Percentiles rank a stretch among this genome's conserved stretches.
These are phyloP conservation scores for Odobenus rosmarus DNA, from an alignment of 2,113 vertebrate genomes.

Conservation along the genomic window DNA sequence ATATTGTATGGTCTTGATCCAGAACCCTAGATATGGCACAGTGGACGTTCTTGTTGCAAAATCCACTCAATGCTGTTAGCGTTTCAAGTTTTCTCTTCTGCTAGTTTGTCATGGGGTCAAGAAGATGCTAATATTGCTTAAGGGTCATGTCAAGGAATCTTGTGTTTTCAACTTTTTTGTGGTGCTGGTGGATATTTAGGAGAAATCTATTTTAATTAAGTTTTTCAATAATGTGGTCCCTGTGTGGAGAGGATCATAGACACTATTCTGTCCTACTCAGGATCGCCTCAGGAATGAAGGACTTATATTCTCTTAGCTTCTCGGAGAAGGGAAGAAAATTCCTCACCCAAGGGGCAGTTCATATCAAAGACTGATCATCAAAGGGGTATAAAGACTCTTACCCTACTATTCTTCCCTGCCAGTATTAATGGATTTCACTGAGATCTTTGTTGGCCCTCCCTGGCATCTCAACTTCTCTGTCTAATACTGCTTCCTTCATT, in stretches of 20 bases:
- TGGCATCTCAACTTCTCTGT: neutral
- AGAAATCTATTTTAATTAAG: constrained; percentile 2
- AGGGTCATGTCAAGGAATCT: neutral
- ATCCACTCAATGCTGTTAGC: neutral
- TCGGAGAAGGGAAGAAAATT: neutral
- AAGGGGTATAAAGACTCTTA: neutral
- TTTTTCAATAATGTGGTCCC: neutral
- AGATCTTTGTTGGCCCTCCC: neutral
- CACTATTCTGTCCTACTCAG: neutral
- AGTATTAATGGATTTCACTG: neutral
- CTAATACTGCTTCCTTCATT: neutral
- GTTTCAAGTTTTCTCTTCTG: neutral
- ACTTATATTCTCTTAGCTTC: neutral
- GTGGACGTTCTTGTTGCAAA: neutral
- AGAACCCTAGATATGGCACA: neutral
- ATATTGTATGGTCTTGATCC: neutral
- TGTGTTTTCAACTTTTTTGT: constrained; percentile 24
- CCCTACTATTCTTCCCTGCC: neutral
- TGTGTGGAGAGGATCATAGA: neutral
- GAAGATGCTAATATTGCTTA: neutral
- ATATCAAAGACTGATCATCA: neutral
- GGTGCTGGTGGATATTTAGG: neutral
- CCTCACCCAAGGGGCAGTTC: neutral
- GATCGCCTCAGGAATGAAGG: neutral
- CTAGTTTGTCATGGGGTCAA: neutral